Evolutionary conservation across 2,113 vertebrate species (phyloP).

Genomic region (Melanocharis versteri): DNA sequence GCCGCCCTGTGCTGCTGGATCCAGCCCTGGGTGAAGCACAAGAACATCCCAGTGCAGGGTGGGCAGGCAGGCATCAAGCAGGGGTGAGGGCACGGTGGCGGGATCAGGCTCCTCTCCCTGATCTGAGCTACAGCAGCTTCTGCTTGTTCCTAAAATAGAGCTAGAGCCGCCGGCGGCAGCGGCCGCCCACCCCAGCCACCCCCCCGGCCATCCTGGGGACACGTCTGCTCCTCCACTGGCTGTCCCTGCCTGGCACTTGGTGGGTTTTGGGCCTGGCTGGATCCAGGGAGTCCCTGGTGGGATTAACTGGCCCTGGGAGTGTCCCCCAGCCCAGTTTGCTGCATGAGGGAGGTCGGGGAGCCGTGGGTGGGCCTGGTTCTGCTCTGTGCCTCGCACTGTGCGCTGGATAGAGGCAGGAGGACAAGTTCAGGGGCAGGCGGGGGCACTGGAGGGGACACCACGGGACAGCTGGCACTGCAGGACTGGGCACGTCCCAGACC

Average conservation of each 20-base stretch:
- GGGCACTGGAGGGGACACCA: not conserved
- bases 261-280: not conserved
- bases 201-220: fast-evolving
- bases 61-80: not conserved
- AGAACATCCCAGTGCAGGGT: fast-evolving
- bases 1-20: not conserved
- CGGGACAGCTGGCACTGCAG: not conserved
- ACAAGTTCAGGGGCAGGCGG: fast-evolving
- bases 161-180: fast-evolving
- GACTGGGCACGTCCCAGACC: not conserved
- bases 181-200: fast-evolving
- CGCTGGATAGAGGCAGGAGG: not conserved
- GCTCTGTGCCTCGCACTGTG: not conserved
- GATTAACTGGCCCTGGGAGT: not conserved
- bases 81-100: fast-evolving
- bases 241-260: not conserved
- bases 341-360: not conserved
- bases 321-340: not conserved
- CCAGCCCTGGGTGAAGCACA: fast-evolving
- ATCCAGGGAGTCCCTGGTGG: not conserved
- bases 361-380: not conserved
- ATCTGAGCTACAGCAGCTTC: not conserved
- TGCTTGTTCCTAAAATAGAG: not conserved
- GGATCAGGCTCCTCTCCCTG: not conserved
- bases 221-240: fast-evolving